Conservation (phyloP, 2,113 vertebrate genomes). For the Scartelaos histophorus region DNA sequence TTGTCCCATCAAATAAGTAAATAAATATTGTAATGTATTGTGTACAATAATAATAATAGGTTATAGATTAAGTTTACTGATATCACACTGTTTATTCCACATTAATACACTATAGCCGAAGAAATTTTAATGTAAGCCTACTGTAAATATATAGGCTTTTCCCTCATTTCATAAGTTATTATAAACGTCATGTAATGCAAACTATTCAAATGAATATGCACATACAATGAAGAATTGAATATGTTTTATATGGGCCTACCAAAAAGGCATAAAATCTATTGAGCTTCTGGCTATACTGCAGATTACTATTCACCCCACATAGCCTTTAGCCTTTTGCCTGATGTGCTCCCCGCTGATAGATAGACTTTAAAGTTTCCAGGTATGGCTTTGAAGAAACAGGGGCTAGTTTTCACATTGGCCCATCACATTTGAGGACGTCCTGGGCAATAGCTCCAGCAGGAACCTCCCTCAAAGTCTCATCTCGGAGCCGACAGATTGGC, state of each 20-base stretch:
- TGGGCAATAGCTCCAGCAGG: constrained; percentile 52
- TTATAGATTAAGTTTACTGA: too few relatives aligned
- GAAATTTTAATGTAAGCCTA: too few relatives aligned
- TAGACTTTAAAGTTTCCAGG: constrained; percentile 4
- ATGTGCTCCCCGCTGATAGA: background rate
- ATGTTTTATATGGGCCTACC: background rate
- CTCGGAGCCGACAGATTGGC: constrained; percentile 74
- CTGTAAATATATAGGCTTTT: too few relatives aligned
- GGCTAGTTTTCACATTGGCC: constrained; percentile 19
- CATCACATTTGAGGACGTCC: constrained; percentile 52
- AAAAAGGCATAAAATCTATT: background rate
- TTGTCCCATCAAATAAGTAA: too few relatives aligned
- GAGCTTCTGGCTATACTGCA: background rate
- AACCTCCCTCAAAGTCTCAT: constrained; percentile 68
- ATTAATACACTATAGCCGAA: too few relatives aligned
- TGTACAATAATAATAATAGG: too few relatives aligned
- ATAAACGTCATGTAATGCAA: background rate
- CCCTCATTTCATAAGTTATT: too few relatives aligned
- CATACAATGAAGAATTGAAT: background rate
- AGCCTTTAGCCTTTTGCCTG: background rate
- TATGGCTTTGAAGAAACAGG: constrained; percentile 15
- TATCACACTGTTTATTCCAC: too few relatives aligned
- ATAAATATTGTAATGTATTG: too few relatives aligned
- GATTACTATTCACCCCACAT: constrained; percentile 23
- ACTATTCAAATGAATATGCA: background rate